Evolutionary conservation across 2,113 vertebrate genomes (phyloP), one percentile per base, ranked within the genome.

Genomic region (Hydrochoerus hydrochaeris): DNA sequence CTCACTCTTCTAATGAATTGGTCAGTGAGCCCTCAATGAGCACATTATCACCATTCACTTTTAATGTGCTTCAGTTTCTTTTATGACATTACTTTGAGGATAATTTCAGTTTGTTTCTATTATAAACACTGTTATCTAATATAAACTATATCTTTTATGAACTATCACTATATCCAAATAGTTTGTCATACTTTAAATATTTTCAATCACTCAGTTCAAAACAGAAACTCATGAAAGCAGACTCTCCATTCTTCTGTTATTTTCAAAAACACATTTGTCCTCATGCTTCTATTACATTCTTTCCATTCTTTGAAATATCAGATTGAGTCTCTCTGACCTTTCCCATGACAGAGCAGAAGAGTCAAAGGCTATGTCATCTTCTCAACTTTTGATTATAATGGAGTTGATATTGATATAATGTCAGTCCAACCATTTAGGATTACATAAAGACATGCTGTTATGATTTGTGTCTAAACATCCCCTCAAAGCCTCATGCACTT

Each of bases 151-250:
- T 8, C 32, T 67, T n/a, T 73, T 73, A 41, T 41, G 41, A 41
- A 9, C 24, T 41, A 65, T 83, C 80, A 95, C 46, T 77, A 86
- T 81, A 94, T 93, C 71, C 60, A 91, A 85, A 95, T 81, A 44
- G 28, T 90, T 93, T 95, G 87, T 92, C 95, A 78, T 32, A 92
- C 32, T 82, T 69, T 78, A 81, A 35, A 94, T 14, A 41, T 90
- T 94, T 96, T 81, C 67, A 94, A 44, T 94, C 57, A 52, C 10
- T 92, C 52, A 30, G 65, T 87, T 96, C 32, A 46, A 91, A 93
- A 91, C 44, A 95, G 80, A 95, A 89, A 69, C 46, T 96, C 82
- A 77, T 90, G 91, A 95, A 44, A 81, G 95, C 62, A 88, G 54
- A 88, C 14, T 95, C 57, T 96, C 41, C 28, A 88, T 78, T 88